Percentiles rank a stretch among this genome's conserved stretches.
phyloP scores from a whole-genome alignment of 2,888 invertebrate species.

The Bursaphelenchus okinawaensis region DNA sequence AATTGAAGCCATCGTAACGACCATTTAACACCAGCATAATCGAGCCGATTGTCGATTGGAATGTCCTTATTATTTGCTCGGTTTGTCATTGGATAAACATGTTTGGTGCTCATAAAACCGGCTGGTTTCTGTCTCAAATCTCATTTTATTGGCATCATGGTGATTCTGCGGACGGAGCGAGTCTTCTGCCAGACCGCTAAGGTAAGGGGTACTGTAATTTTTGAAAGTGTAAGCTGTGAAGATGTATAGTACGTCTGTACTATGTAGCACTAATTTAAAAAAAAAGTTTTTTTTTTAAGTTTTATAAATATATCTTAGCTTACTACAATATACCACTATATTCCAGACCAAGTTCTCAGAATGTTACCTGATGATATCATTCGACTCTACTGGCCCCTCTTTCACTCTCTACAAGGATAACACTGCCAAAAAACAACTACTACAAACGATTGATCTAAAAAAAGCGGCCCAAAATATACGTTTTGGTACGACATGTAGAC shows the following conservation, averaged over 20 bases:
- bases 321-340: neutral
- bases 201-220: constrained; percentile 6
- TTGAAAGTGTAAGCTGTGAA: no score
- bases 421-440: constrained; percentile 25
- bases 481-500: constrained; percentile 26
- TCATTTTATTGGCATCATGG: neutral
- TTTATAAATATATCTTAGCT: no score
- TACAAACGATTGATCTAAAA: constrained; percentile 18
- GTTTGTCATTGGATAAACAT: neutral
- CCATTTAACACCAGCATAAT: no score
- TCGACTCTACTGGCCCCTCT: constrained; percentile 25
- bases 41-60: no score
- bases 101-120: no score
- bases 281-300: no score
- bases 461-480: constrained; percentile 23
- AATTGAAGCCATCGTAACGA: no score
- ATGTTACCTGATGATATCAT: constrained; percentile 25
- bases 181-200: constrained; percentile 8
- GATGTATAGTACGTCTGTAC: no score
- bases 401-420: constrained; percentile 25
- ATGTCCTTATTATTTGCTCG: neutral
- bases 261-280: no score
- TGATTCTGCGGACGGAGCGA: constrained; percentile 12
- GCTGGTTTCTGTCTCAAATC: no score
- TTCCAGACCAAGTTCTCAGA: constrained; percentile 24